Percentiles rank a stretch among this genome's conserved stretches.
These are phyloP conservation scores for Synchiropus splendidus DNA, from an alignment of 2,113 vertebrate species.

Conservation along the genomic window DNA sequence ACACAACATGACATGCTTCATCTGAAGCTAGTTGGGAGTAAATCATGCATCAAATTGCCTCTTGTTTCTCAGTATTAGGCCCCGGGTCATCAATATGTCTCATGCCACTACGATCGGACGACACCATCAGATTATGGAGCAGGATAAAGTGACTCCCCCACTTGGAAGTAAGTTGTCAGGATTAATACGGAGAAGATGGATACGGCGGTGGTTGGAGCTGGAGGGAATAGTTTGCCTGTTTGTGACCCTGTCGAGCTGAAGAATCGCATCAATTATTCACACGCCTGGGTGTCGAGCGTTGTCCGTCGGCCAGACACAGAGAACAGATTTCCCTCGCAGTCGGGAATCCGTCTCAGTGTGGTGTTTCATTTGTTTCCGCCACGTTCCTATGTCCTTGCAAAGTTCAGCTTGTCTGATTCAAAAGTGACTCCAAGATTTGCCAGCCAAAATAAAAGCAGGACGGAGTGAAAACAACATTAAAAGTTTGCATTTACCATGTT, in stretches of 20 bases:
- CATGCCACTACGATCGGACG: not conserved
- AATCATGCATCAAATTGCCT: conserved; percentile 32
- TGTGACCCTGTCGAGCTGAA: conserved; percentile 16
- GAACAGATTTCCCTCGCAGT: too few relatives aligned
- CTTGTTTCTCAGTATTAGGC: conserved; percentile 12
- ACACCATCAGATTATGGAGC: conserved; percentile 2
- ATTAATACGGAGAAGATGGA: conserved; percentile 14
- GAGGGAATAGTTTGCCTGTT: conserved; percentile 9
- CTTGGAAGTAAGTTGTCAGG: conserved; percentile 10
- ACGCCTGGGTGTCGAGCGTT: conserved; percentile 5
- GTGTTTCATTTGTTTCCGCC: too few relatives aligned
- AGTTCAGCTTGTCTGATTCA: too few relatives aligned
- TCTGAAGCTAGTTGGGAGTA: conserved; percentile 7
- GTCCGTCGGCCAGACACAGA: not conserved
- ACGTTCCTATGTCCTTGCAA: too few relatives aligned
- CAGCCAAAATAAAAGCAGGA: too few relatives aligned
- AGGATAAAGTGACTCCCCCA: conserved; percentile 3
- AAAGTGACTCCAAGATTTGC: too few relatives aligned
- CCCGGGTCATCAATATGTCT: not conserved
- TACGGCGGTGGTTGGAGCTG: conserved; percentile 2
- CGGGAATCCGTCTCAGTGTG: too few relatives aligned
- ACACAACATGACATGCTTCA: conserved; percentile 1
- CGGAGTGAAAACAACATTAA: too few relatives aligned
- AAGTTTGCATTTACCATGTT: too few relatives aligned
- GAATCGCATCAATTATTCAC: conserved; percentile 28